phyloP scores from a whole-genome alignment of 2,113 vertebrate genomes.

The Anoura caudifer region DNA sequence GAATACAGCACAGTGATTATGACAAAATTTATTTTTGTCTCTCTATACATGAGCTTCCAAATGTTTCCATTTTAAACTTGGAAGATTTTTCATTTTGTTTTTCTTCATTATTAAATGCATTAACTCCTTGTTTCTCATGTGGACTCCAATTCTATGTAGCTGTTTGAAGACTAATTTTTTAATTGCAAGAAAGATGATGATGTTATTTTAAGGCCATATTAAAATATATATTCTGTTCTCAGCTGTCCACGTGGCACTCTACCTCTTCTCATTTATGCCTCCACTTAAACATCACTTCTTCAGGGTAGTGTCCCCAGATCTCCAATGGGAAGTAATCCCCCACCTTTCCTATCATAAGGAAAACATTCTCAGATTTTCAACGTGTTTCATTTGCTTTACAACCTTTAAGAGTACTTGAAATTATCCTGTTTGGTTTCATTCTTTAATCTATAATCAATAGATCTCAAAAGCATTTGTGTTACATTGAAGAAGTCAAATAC shows the following conservation, averaged over 20 bases:
- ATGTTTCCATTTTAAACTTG: not conserved
- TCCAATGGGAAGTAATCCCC: too few species aligned
- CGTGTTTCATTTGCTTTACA: too few species aligned
- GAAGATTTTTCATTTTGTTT: not conserved
- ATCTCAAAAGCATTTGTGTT: not conserved
- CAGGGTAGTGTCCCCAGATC: too few species aligned
- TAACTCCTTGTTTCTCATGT: not conserved
- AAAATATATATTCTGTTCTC: not conserved
- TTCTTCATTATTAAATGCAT: not conserved
- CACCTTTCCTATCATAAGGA: too few species aligned
- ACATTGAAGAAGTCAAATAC: not conserved
- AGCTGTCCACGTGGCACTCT: too few species aligned
- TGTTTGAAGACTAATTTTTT: not conserved
- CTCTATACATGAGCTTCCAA: not conserved
- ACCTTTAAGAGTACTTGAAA: too few species aligned
- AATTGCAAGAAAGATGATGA: not conserved
- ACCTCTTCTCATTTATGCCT: too few species aligned
- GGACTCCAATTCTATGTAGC: not conserved
- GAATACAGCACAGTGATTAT: not conserved
- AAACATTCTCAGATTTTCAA: too few species aligned
- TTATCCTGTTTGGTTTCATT: too few species aligned
- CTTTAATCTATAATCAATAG: not conserved
- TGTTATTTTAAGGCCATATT: not conserved
- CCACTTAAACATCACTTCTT: too few species aligned
- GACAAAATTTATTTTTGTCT: not conserved